Conservation (phyloP, 2,888 invertebrate genomes). For the Hetaerina titia region DNA sequence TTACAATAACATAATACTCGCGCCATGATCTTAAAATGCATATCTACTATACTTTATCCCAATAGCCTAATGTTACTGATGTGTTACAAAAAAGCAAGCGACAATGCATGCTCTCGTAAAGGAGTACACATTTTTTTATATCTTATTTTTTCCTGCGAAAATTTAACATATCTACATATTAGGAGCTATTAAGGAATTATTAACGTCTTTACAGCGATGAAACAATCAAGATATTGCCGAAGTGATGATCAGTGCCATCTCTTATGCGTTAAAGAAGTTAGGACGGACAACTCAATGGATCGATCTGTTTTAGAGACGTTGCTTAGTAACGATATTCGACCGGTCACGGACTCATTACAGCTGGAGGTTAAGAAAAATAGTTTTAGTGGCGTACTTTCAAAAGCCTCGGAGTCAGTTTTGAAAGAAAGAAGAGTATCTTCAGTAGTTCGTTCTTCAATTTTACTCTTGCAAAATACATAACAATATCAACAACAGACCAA, state of each 20-base stretch:
- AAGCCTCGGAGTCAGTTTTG: not conserved
- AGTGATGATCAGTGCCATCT: conserved; percentile 48
- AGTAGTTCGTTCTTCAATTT: not conserved
- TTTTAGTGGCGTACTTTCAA: not conserved
- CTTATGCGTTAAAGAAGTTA: not conserved
- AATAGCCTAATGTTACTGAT: too few species aligned
- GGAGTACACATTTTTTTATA: not conserved
- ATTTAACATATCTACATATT: not conserved
- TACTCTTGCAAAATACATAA: not conserved
- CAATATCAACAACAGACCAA: too few species aligned
- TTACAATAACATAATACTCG: too few species aligned
- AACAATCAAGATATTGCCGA: not conserved
- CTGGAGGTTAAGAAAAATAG: not conserved
- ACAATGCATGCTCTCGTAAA: too few species aligned
- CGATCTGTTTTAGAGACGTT: conserved; percentile 61
- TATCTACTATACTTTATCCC: too few species aligned
- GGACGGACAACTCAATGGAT: conserved; percentile 8
- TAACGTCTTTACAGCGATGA: not conserved
- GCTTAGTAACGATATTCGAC: conserved; percentile 60
- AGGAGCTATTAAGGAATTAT: not conserved
- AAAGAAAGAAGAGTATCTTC: not conserved
- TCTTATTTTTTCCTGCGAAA: not conserved
- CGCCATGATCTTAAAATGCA: too few species aligned
- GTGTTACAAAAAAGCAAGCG: too few species aligned
- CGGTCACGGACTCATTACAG: conserved; percentile 45